A percentile compares a stretch with the other conserved stretches of the same genome.
Evolutionary conservation across 2,888 invertebrate genomes (phyloP).

Genomic region (Campoplex nolae): DNA sequence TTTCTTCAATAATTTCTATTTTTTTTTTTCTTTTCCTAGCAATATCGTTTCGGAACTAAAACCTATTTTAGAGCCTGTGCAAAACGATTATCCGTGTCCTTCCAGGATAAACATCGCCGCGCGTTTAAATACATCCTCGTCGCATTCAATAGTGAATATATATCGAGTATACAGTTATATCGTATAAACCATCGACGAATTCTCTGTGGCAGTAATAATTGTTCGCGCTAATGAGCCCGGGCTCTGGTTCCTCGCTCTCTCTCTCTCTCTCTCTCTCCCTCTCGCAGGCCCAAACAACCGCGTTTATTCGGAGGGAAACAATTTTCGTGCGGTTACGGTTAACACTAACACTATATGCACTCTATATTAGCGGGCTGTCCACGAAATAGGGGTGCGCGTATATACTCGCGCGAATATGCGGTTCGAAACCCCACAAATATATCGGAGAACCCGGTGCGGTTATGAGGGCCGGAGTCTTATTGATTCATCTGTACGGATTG

Average conservation of each 20-base stretch:
- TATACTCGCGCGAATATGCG: slow-evolving; percentile 22
- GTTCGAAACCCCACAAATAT: slow-evolving; percentile 24
- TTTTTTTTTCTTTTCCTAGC: neutral
- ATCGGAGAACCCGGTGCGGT: slow-evolving; percentile 13
- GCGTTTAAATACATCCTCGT: neutral
- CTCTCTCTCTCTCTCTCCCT: too few species aligned
- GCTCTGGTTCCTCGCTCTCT: slow-evolving; percentile 34
- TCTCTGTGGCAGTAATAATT: slow-evolving; percentile 69
- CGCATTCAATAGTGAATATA: neutral
- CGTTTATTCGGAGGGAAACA: slow-evolving; percentile 69
- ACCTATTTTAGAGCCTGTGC: neutral
- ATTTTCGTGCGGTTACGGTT: slow-evolving; percentile 67
- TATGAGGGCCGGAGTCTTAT: slow-evolving; percentile 31
- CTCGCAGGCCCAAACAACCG: slow-evolving; percentile 39
- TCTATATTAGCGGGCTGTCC: slow-evolving; percentile 51
- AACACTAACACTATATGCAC: slow-evolving; percentile 52
- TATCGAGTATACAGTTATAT: neutral
- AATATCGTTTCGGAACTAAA: slow-evolving; percentile 13
- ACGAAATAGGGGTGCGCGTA: slow-evolving; percentile 30
- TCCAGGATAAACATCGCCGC: neutral
- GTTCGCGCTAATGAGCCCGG: slow-evolving; percentile 69
- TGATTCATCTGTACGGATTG: slow-evolving; percentile 20
- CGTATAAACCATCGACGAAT: slow-evolving; percentile 44
- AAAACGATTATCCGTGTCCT: slow-evolving; percentile 5
- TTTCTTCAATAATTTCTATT: neutral